These are phyloP conservation scores for Taenaris catops DNA, from an alignment of 2,888 invertebrate species.

Conservation along the genomic window DNA sequence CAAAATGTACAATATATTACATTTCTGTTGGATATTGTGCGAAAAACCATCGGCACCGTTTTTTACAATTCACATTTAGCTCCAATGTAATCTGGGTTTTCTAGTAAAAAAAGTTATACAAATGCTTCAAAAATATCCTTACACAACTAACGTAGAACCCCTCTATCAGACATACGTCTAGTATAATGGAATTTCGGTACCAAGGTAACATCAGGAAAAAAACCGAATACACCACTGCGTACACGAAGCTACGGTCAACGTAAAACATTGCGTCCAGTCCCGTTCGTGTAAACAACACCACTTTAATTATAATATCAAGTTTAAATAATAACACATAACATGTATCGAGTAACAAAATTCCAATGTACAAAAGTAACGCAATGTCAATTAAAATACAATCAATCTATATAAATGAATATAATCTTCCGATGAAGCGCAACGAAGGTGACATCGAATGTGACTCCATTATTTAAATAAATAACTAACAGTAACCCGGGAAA, in stretches of 20 bases:
- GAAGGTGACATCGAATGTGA: conserved; percentile 10
- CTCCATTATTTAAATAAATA: conserved; percentile 57
- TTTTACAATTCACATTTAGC: conserved; percentile 69
- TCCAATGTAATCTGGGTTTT: conserved; percentile 66
- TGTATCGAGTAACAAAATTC: conserved; percentile 68
- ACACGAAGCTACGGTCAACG: conserved; percentile 62
- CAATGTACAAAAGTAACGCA: conserved; percentile 77
- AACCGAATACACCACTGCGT: conserved; percentile 69
- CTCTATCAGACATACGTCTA: conserved; percentile 46
- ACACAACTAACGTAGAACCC: conserved; percentile 75
- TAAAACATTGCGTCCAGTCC: conserved; percentile 64
- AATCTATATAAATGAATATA: conserved; percentile 41
- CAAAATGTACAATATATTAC: conserved; percentile 80
- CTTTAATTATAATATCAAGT: conserved; percentile 69
- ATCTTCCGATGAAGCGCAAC: conserved; percentile 57
- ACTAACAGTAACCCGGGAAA: conserved; percentile 44
- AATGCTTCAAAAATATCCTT: conserved; percentile 80
- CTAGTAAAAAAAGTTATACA: conserved; percentile 77
- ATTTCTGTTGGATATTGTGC: conserved; percentile 72
- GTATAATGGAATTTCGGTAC: conserved; percentile 62
- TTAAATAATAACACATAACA: conserved; percentile 71
- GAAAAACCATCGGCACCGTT: conserved; percentile 66
- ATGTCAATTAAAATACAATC: conserved; percentile 65
- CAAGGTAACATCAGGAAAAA: conserved; percentile 65
- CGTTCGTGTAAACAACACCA: conserved; percentile 66